These are phyloP conservation scores for Hyperopisus bebe DNA, from an alignment of 2,113 vertebrate genomes.

Conservation along the genomic window DNA sequence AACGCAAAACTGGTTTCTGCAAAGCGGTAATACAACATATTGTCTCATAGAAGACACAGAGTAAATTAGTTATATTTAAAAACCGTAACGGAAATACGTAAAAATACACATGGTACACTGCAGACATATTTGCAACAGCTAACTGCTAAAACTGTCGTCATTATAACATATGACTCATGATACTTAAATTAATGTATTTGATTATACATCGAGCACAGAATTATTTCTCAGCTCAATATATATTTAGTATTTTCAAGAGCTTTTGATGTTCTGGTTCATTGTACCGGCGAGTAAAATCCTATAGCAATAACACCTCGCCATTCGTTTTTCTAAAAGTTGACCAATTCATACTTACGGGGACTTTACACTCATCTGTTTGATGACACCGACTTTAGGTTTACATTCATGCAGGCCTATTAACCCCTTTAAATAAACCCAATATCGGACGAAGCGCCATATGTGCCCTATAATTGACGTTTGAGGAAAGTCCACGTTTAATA, in stretches of 20 bases:
- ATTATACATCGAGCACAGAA: not conserved
- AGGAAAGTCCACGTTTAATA: not conserved
- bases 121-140: conserved; percentile 7
- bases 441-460: not conserved
- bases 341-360: not conserved
- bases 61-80: not conserved
- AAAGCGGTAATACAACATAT: conserved; percentile 1
- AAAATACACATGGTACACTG: not conserved
- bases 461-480: not conserved
- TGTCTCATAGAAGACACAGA: not conserved
- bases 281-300: not conserved
- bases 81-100: not conserved
- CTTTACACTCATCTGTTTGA: conserved; percentile 8
- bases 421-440: not conserved
- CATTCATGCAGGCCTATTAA: not conserved
- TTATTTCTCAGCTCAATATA: not conserved
- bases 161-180: not conserved
- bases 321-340: conserved; percentile 18
- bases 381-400: not conserved
- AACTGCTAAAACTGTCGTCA: conserved; percentile 16
- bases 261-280: not conserved
- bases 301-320: not conserved
- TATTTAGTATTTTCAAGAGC: not conserved
- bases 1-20: not conserved
- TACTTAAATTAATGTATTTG: not conserved